Evolutionary conservation across 2,113 vertebrate species (phyloP).

Genomic region (Chitala chitala): DNA sequence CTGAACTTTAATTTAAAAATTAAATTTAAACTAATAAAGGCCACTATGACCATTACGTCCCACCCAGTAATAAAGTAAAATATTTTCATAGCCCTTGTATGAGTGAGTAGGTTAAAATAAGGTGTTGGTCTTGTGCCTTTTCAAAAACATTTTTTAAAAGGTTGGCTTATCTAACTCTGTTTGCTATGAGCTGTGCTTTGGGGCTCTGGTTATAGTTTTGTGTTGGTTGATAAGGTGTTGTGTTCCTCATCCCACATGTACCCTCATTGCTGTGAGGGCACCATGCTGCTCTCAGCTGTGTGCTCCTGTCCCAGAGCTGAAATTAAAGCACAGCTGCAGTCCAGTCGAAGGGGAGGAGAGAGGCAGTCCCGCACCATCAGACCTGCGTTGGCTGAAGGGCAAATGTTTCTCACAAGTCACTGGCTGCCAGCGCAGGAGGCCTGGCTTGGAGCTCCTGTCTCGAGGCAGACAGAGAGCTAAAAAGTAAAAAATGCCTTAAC

Average conservation of each 20-base stretch:
- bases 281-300: not conserved
- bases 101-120: no score
- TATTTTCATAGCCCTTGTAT: no score
- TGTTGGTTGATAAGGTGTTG: not conserved
- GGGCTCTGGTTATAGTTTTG: no score
- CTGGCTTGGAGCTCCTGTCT: not conserved
- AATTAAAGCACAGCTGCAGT: not conserved
- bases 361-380: not conserved
- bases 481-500: not conserved
- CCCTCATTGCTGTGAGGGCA: not conserved
- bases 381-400: not conserved
- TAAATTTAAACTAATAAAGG: not conserved
- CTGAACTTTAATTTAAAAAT: not conserved
- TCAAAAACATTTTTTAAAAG: no score
- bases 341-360: not conserved
- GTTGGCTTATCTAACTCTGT: no score
- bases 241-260: not conserved
- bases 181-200: no score
- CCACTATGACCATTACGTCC: no score
- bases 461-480: not conserved
- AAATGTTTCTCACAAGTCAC: not conserved
- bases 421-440: not conserved
- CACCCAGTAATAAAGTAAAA: no score
- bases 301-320: not conserved
- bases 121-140: no score